Evolutionary conservation across 2,888 invertebrate genomes (phyloP).

Genomic region (Andricus curvator): DNA sequence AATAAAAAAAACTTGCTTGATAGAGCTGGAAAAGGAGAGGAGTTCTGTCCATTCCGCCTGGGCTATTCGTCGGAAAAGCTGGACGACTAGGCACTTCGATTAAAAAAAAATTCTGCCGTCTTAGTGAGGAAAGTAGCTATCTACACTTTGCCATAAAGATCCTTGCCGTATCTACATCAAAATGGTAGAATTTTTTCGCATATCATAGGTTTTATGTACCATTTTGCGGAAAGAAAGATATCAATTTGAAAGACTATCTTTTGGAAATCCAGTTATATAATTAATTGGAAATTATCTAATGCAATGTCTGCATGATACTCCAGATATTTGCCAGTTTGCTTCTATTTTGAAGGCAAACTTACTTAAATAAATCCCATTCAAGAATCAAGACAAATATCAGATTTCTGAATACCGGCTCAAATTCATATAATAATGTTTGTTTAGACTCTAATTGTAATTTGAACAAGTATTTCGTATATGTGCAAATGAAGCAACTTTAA

Average conservation of each 20-base stretch:
- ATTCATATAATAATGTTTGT: background rate
- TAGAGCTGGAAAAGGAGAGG: no score
- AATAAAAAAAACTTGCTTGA: no score
- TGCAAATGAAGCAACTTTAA: background rate
- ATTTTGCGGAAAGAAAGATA: background rate
- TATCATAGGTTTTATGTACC: no score
- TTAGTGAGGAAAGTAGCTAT: no score
- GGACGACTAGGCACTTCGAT: no score
- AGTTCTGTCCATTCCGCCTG: no score
- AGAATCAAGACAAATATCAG: background rate
- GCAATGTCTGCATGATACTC: background rate
- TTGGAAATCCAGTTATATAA: background rate
- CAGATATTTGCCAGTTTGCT: background rate
- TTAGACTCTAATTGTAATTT: background rate
- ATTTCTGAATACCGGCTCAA: background rate
- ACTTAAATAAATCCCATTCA: background rate
- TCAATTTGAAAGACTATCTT: background rate
- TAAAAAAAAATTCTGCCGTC: no score
- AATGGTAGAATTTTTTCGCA: no score
- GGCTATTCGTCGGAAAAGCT: no score
- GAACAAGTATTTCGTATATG: background rate
- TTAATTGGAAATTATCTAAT: background rate
- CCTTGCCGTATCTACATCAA: no score
- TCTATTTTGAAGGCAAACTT: background rate
- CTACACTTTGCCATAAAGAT: no score